These are phyloP conservation scores for Lophius piscatorius DNA, from an alignment of 2,113 vertebrate genomes.

Conservation along the genomic window DNA sequence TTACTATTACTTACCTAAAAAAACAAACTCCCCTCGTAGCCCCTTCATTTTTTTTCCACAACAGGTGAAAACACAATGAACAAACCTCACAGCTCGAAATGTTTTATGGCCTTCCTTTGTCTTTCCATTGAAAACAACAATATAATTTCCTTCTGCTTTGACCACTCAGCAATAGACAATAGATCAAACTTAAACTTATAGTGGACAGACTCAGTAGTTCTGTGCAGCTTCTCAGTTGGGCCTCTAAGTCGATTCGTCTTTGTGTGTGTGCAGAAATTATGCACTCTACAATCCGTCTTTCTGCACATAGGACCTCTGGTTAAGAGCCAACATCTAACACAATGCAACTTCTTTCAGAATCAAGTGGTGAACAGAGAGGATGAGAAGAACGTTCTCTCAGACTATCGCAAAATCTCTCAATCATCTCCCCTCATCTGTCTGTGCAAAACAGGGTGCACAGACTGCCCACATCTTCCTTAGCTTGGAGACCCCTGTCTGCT, in stretches of 20 bases:
- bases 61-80: too few species aligned
- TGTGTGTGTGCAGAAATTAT: conserved; percentile 73
- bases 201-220: conserved; percentile 19
- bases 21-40: too few species aligned
- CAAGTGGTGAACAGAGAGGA: conserved; percentile 29
- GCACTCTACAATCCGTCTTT: conserved; percentile 56
- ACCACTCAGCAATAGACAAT: conserved; percentile 45
- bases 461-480: conserved; percentile 64
- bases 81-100: too few species aligned
- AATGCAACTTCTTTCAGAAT: conserved; percentile 71
- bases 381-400: conserved; percentile 52
- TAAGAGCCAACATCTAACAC: conserved; percentile 70
- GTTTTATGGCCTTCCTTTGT: conserved; percentile 11
- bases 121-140: conserved; percentile 39
- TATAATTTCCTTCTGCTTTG: conserved; percentile 29
- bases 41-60: too few species aligned
- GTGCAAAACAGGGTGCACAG: conserved; percentile 30
- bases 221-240: conserved; percentile 30
- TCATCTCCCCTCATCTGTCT: conserved; percentile 60
- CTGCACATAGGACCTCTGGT: conserved; percentile 61
- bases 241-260: conserved; percentile 48
- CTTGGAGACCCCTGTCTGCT: conserved; percentile 50
- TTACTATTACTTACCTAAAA: too few species aligned
- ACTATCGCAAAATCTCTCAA: conserved; percentile 64
- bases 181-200: conserved; percentile 31